These are phyloP conservation scores for Rhodophaea formosa DNA, from an alignment of 2,888 invertebrate species.

Conservation along the genomic window DNA sequence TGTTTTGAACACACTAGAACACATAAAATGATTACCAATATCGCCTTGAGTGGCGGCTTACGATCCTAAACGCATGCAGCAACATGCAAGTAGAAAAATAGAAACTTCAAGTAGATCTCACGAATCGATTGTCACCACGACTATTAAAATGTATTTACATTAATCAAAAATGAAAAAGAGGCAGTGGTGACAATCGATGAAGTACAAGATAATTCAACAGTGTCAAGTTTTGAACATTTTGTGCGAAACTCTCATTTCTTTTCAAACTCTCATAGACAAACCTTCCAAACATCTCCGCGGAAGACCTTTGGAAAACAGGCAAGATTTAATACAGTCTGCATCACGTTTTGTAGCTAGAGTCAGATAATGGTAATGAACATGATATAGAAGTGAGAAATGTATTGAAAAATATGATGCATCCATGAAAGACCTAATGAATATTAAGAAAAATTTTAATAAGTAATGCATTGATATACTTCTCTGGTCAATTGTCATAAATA, in stretches of 20 bases:
- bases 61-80: constrained; percentile 79
- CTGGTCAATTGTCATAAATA: too few species aligned
- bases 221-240: constrained; percentile 54
- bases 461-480: not conserved
- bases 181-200: constrained; percentile 62
- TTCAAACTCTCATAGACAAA: constrained; percentile 79
- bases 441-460: constrained; percentile 1
- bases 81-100: constrained; percentile 78
- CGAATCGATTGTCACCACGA: constrained; percentile 60
- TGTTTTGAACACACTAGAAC: constrained; percentile 58
- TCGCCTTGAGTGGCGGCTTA: constrained; percentile 75
- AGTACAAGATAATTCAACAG: constrained; percentile 42
- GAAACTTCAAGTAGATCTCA: constrained; percentile 50
- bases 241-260: constrained; percentile 69
- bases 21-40: constrained; percentile 74
- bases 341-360: constrained; percentile 61
- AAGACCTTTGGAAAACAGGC: constrained; percentile 82
- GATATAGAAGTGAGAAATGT: constrained; percentile 11
- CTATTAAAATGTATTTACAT: constrained; percentile 31
- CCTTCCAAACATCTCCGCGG: constrained; percentile 85
- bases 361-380: constrained; percentile 34
- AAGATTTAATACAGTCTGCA: constrained; percentile 68
- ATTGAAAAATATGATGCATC: constrained; percentile 8
- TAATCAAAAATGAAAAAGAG: constrained; percentile 31
- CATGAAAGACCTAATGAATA: constrained; percentile 17